Base-by-base conservation (phyloP, 2,113 vertebrate species). In the Corydoras maculifer region DNA sequence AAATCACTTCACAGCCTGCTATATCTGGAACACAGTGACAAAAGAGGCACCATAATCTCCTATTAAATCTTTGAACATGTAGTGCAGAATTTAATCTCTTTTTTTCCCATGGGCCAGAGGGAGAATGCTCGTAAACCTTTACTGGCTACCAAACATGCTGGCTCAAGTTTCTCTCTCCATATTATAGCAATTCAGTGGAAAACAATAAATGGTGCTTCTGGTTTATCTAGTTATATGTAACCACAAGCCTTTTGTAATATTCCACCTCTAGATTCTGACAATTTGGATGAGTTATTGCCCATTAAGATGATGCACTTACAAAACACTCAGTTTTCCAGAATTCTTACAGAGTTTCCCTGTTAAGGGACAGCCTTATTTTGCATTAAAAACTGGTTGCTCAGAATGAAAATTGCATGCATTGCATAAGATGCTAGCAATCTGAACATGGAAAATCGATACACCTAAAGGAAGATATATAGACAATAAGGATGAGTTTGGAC, bases 321-420 rank as follows among this genome's bases (percentile, higher is more conserved):
- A 65, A 59, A 25, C 43, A 60, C 48, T 60, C 14, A 58, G 69
- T 70, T 69, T 69, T 58, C 63, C 62, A 62, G 32, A 57, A 63
- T 71, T 48, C 53, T n/a, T 57, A 53, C 31, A 15, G 30, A 57
- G 14, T 64, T 70, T 32, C 11, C 8, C 43, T 9, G 51, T 66
- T 31, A 75, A 2, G 57, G 74, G 15, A 57, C 58, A 69, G 32
- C 70, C 59, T 82, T 78, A 74, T 73, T 80, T 74, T 80, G 82
- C 86, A 81, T 84, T 7, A 80, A 88, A 82, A 18, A 15, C 53
- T 69, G 75, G 71, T 76, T 66, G 68, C 69, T 55, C 25, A 53
- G 63, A 79, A 69, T 88, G 84, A 69, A 84, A 86, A 88, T 88
- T 82, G 75, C n/a, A 62, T 73, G 85, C 72, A 82, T 85, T 87